A percentile compares a stretch with the other conserved stretches of the same genome.
These are phyloP conservation scores for Cloeon dipterum DNA, from an alignment of 2,888 invertebrate genomes.

Conservation along the genomic window DNA sequence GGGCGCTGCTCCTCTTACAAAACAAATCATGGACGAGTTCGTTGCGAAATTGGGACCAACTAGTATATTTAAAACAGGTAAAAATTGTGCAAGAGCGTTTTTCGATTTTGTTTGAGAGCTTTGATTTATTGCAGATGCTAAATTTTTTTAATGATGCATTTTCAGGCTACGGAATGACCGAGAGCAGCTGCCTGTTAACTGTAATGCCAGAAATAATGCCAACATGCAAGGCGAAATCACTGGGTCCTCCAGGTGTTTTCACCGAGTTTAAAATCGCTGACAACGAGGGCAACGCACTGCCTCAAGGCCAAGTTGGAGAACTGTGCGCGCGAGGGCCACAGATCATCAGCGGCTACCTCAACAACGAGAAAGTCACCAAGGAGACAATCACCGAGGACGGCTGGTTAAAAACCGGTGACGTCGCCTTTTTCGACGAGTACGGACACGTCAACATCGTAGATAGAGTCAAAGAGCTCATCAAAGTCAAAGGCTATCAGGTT, in stretches of 20 bases:
- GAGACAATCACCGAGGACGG: slow-evolving; percentile 50
- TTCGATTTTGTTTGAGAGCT: no score
- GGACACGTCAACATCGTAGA: slow-evolving; percentile 53
- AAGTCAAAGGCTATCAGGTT: slow-evolving; percentile 69
- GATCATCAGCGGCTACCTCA: slow-evolving; percentile 56
- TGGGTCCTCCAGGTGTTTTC: slow-evolving; percentile 1
- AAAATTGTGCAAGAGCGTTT: background rate
- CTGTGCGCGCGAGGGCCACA: slow-evolving; percentile 20
- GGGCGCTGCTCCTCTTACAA: slow-evolving; percentile 5
- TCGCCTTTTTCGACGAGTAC: slow-evolving; percentile 55
- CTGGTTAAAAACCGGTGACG: slow-evolving; percentile 64
- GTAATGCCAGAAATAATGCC: background rate
- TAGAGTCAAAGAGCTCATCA: slow-evolving; percentile 59
- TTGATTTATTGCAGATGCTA: no score
- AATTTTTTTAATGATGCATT: no score
- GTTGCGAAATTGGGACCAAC: slow-evolving; percentile 1
- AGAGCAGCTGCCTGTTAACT: background rate
- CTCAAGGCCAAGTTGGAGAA: slow-evolving; percentile 19
- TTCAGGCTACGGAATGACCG: slow-evolving; percentile 6
- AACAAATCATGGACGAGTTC: slow-evolving; percentile 1
- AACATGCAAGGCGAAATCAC: slow-evolving; percentile 2
- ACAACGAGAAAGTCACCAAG: slow-evolving; percentile 47
- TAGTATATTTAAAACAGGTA: slow-evolving; percentile 1
- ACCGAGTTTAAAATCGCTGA: slow-evolving; percentile 4
- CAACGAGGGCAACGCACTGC: slow-evolving; percentile 8